Evolutionary conservation across 2,888 invertebrate species (phyloP), one percentile per base, ranked within the genome.

Genomic region (Phoenoteleia sp.): DNA sequence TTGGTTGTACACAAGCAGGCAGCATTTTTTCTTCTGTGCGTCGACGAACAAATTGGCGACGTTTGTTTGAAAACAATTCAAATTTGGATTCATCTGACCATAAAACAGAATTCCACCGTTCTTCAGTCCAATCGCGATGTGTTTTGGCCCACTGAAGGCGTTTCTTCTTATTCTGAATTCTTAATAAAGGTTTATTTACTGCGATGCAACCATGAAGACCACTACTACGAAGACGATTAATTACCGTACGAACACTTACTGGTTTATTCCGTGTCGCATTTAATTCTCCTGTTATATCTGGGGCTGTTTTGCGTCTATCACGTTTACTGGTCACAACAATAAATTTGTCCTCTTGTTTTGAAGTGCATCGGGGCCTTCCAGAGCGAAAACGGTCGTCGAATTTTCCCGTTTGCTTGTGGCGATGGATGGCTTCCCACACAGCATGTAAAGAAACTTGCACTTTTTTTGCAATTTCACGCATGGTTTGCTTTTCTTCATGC

Each of bases 291-390:
- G 13, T 21, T 9, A 64, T 45, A n/a, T 47, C 17, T 23, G 45
- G 17, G 15, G 45, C 64, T 45, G 64, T 64, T 25, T 15, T 27
- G 17, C 39, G n/a, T 64, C 47, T 11, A n/a, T 45, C 9, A 21
- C 23, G 23, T 27, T 64, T 23, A 21, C 47, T 64, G 6, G n/a
- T 13, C 11, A 27, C 45, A 21, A 23, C 45, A 25, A 64, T 45
- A 42, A 7, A 45, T n/a, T 64, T 64, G 23, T 64, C 62, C 39
- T 62, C 42, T 7, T 19, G 9, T 62, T 39, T 23, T 25, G 62
- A 62, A 9, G 23, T 52, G n/a, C 13, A n/a, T 19, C 25, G 11
- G 11, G 23, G 23, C 25, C 52, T 52, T 52, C 52, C 42, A 3
- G 42, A n/a, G 3, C 13, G 42, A 3, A 6, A 11, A 27, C 27